Base-by-base conservation (phyloP, 2,888 invertebrate species). In the Amblyjoppa proteus region DNA sequence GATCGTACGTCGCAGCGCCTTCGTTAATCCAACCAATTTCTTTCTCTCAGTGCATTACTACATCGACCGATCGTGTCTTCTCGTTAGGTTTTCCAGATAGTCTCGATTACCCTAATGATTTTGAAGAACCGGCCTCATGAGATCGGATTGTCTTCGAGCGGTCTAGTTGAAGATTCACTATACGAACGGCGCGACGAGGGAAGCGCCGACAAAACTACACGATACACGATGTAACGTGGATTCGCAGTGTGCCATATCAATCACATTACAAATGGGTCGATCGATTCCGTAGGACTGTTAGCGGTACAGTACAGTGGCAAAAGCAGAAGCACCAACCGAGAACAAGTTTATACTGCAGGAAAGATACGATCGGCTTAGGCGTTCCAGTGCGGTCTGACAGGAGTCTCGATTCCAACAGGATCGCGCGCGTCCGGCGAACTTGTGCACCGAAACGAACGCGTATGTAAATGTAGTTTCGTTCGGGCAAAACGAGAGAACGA, bases 191-290 rank as follows among this genome's bases (percentile, higher is more conserved):
- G 49, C 56, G 25, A 53, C n/a, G 64, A 6, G 56, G 53, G 11
- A 38, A 58, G 61, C 20, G 25, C 28, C 6, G 45, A 51, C 68
- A 76, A 76, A 58, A 70, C 79, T 69, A 82, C 56, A 74, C 81
- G 73, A 73, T 76, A 74, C 34, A 68, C 73, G 53, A 51, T 68
- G 58, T 83, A 68, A 74, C 58, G 82, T 61, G 68, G 77, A 74
- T 74, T 66, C 38, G 69, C 64, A 78, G 73, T 45, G 64, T 49
- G 68, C 58, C 71, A 81, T 77, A 81, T 86, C 86, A 81, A 86
- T 86, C 86, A 86, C 83, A 77, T 86, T 74, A 77, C 5, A 83
- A 86, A 86, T 86, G 78, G 86, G 86, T 86, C 86, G 86, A 81
- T 86, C 86, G 86, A 81, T 83, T 77, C 83, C 31, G 81, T 56